Conservation (phyloP, 2,888 invertebrate genomes). For the Ophion ellenae region DNA sequence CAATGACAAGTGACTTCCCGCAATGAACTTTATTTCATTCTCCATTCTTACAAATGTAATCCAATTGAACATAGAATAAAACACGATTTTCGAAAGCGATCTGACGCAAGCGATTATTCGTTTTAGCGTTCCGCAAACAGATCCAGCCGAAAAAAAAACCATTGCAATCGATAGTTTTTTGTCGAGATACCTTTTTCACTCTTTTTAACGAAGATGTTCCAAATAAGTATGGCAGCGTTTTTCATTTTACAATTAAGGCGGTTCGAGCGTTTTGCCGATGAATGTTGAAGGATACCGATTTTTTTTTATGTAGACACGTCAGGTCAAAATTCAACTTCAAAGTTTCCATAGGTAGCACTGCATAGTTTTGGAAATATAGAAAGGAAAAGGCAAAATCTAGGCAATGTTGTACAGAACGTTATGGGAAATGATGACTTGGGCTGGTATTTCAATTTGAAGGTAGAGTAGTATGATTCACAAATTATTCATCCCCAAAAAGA, state of each 20-base stretch:
- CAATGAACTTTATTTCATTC: background rate
- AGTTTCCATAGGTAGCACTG: background rate
- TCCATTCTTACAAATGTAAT: background rate
- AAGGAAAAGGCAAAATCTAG: background rate
- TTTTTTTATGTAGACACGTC: background rate
- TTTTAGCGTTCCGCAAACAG: background rate
- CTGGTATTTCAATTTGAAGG: background rate
- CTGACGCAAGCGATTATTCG: background rate
- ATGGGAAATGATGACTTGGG: background rate
- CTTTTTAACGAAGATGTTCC: background rate
- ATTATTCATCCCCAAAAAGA: too few relatives aligned
- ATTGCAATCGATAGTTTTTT: background rate
- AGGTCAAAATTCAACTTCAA: background rate
- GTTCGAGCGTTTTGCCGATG: background rate
- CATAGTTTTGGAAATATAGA: background rate
- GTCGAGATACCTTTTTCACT: background rate
- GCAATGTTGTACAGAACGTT: background rate
- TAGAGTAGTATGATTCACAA: too few relatives aligned
- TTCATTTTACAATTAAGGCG: background rate
- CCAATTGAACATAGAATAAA: background rate
- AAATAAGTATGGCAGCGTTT: constrained; percentile 9
- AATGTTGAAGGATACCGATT: background rate
- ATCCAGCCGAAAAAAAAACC: background rate
- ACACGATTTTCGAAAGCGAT: background rate
- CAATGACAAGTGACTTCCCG: background rate